Base-by-base conservation (phyloP, 1,140 invertebrate species). In the Plodia interpunctella region DNA sequence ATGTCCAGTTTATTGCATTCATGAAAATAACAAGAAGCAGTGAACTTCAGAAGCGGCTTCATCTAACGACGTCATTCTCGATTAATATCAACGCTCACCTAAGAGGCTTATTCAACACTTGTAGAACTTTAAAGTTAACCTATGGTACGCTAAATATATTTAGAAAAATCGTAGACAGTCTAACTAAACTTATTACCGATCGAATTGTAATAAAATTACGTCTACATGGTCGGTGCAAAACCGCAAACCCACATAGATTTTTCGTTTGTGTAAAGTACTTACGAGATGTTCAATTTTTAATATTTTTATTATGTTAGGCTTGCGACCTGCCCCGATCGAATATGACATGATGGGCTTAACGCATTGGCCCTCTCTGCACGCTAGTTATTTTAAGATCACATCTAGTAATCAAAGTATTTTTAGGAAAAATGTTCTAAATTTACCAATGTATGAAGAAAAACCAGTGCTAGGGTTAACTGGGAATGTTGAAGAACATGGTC, bases 101-200 rank as follows among this genome's bases (percentile, higher is more conserved):
- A 57, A 65, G 53, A 65, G 62, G 64, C 65, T 66, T 63, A 66
- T 60, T 66, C 55, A 65, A 63, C 52, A 74, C 60, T 67, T 57
- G 35, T 59, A 70, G 57, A 68, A 66, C 57, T 67, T 65, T 65
- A 70, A 64, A 65, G 65, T 81, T 78, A 82, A 76, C 77, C 79
- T 86, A 80, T 72, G 65, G 68, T 76, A 80, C 60, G 65, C 70
- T 81, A 80, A 80, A 72, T 77, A 79, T 65, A 76, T 81, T 74
- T 76, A 73, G 74, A 70, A 73, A 78, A 72, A 35, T 74, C 63
- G 69, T 74, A 77, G 68, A 72, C 68, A 76, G 68, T 68, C 65
- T 80, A 80, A 78, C 66, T 76, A 77, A 83, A 76, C 68, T 74
- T 77, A 81, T 68, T 66, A 76, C 66, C 73, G 78, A 80, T 71